Percentiles rank a stretch among this genome's conserved stretches.
These are phyloP conservation scores for Drosophila niveifrons DNA, from an alignment of 2,888 invertebrate genomes.

Conservation along the genomic window DNA sequence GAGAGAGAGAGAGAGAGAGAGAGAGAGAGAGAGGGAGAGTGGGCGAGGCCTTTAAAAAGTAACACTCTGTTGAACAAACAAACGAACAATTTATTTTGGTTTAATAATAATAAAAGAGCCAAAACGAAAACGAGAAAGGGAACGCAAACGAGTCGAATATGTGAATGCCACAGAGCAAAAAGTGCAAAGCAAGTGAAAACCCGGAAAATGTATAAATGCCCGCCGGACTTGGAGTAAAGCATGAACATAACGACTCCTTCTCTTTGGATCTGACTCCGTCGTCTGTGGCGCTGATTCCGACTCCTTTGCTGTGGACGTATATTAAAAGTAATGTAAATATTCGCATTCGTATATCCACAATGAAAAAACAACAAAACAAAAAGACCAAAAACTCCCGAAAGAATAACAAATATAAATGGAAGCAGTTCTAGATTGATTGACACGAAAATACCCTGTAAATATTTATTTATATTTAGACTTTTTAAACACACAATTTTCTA, in stretches of 20 bases:
- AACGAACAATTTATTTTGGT: constrained; percentile 68
- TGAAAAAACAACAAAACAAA: constrained; percentile 48
- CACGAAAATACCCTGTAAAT: neutral
- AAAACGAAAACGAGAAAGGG: constrained; percentile 5
- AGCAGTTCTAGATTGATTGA: neutral
- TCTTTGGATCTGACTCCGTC: constrained; percentile 4
- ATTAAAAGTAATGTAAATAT: constrained; percentile 58
- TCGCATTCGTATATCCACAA: constrained; percentile 39
- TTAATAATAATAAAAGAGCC: constrained; percentile 64
- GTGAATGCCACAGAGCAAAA: constrained; percentile 27
- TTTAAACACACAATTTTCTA: too few species aligned
- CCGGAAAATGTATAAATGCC: constrained; percentile 52
- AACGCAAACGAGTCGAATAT: neutral
- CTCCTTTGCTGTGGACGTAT: constrained; percentile 39
- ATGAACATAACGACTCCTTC: neutral
- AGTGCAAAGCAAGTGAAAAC: constrained; percentile 57
- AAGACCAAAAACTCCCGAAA: constrained; percentile 12
- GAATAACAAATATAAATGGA: constrained; percentile 4
- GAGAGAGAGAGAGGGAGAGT: neutral
- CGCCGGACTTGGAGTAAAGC: constrained; percentile 30
- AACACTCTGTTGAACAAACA: constrained; percentile 70
- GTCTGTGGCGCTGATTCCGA: constrained; percentile 5
- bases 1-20: neutral
- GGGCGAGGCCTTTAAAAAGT: constrained; percentile 58
- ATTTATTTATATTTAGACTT: neutral